Evolutionary conservation across 2,888 invertebrate species (phyloP), one percentile per base, ranked within the genome.

Genomic region (Parelbella ahira): DNA sequence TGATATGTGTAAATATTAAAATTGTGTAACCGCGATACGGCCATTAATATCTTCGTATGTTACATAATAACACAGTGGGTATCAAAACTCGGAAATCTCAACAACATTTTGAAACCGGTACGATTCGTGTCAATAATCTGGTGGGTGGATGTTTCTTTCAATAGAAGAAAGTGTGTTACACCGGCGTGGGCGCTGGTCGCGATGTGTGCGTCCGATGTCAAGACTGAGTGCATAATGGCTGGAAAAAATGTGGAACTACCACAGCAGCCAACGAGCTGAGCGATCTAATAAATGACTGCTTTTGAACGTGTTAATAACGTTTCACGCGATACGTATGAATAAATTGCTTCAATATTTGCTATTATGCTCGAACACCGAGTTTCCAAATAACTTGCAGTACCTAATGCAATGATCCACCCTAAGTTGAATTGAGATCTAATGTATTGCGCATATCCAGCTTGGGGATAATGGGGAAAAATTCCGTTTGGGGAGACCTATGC

Each of bases 21-120:
- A 23, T 5, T 27, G 0, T 28, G 28, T 6, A 7, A 33, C 3
- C n/a, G 37, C 43, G 46, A 57, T 56, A 58, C 51, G 51, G 46
- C 47, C 50, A 36, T 58, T 58, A 57, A 58, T 62, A 56, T 53
- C 61, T 60, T 60, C 56, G 25, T 48, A 44, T 49, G 53, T 82
- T 77, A 69, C 64, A 68, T 74, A 79, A 82, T 60, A 54, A n/a
- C n/a, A n/a, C n/a, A n/a, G n/a, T n/a, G n/a, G n/a, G n/a, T 57
- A 68, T 63, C 64, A 68, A 67, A 73, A 58, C 56, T 60, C 60
- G 64, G 53, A 75, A 76, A 67, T 76, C 73, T 73, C 76, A 74
- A 69, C 56, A 58, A 58, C 58, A 72, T 79, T 80, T 81, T 69
- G 71, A 67, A 82, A 82, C 79, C 74, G 73, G 74, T 71, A 71